These are phyloP conservation scores for Phymastichus coffea DNA, from an alignment of 1,140 invertebrate species.

Conservation along the genomic window DNA sequence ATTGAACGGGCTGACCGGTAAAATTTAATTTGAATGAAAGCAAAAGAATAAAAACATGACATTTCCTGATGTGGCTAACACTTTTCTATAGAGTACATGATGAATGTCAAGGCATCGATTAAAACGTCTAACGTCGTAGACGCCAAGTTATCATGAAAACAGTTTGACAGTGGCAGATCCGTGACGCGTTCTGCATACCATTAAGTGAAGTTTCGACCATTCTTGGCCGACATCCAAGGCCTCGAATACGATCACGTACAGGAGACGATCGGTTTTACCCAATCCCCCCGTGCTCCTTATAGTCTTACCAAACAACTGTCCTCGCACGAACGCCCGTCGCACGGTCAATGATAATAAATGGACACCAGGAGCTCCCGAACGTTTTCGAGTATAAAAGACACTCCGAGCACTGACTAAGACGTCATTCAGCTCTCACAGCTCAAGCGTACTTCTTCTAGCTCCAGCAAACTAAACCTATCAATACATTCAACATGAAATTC, in stretches of 20 bases:
- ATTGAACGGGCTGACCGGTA: too few relatives aligned
- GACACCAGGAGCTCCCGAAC: too few relatives aligned
- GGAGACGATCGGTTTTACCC: slow-evolving; percentile 9
- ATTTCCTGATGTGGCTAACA: too few relatives aligned
- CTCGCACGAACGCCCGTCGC: slow-evolving; percentile 6
- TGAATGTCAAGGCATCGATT: too few relatives aligned
- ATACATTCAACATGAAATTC: slow-evolving; percentile 24
- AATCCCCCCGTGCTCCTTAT: not conserved
- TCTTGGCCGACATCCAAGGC: slow-evolving; percentile 8
- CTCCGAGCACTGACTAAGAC: too few relatives aligned
- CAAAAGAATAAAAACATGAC: too few relatives aligned
- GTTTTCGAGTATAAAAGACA: too few relatives aligned
- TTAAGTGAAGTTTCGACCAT: not conserved
- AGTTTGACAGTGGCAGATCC: too few relatives aligned
- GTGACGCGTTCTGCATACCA: slow-evolving; percentile 6
- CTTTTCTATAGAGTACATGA: too few relatives aligned
- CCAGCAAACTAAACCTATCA: slow-evolving; percentile 2
- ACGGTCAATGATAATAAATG: slow-evolving; percentile 25
- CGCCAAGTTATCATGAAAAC: not conserved
- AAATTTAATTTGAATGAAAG: too few relatives aligned
- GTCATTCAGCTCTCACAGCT: slow-evolving; percentile 23
- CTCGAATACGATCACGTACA: not conserved
- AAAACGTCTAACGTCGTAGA: too few relatives aligned
- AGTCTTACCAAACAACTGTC: slow-evolving; percentile 19
- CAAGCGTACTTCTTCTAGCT: not conserved